A percentile compares a stretch with the other conserved stretches of the same genome.
These are phyloP conservation scores for Asobara japonica DNA, from an alignment of 1,140 invertebrate genomes.

Conservation along the genomic window DNA sequence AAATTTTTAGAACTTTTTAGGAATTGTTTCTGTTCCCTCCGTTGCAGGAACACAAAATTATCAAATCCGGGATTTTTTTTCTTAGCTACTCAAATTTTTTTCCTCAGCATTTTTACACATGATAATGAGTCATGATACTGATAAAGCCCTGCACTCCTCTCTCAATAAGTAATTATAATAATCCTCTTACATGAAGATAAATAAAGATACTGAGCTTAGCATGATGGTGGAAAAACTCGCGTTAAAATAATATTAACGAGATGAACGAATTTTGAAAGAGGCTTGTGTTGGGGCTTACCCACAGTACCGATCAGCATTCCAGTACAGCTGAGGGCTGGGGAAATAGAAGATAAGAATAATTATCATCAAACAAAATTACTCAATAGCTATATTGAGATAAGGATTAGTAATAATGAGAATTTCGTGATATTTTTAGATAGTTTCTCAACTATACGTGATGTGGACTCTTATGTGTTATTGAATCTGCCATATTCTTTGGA, in stretches of 20 bases:
- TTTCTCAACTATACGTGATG: too few species aligned
- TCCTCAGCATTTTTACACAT: neutral
- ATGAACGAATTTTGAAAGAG: slow-evolving; percentile 44
- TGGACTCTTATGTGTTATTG: too few species aligned
- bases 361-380: slow-evolving; percentile 42
- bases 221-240: neutral
- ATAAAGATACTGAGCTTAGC: neutral
- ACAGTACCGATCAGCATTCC: slow-evolving; percentile 63
- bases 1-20: too few species aligned
- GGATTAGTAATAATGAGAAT: too few species aligned
- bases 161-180: slow-evolving; percentile 19
- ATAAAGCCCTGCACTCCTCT: slow-evolving; percentile 52
- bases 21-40: too few species aligned
- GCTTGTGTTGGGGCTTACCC: slow-evolving; percentile 60
- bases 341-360: slow-evolving; percentile 58
- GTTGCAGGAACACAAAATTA: too few species aligned
- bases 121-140: slow-evolving; percentile 54
- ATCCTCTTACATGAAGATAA: neutral
- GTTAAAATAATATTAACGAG: slow-evolving; percentile 14
- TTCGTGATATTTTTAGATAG: too few species aligned
- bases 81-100: too few species aligned
- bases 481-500: too few species aligned
- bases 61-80: too few species aligned
- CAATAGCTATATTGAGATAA: too few species aligned
- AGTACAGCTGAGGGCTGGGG: slow-evolving; percentile 62